Base-by-base conservation (phyloP, 2,113 vertebrate species). In the Brachionichthys hirsutus region DNA sequence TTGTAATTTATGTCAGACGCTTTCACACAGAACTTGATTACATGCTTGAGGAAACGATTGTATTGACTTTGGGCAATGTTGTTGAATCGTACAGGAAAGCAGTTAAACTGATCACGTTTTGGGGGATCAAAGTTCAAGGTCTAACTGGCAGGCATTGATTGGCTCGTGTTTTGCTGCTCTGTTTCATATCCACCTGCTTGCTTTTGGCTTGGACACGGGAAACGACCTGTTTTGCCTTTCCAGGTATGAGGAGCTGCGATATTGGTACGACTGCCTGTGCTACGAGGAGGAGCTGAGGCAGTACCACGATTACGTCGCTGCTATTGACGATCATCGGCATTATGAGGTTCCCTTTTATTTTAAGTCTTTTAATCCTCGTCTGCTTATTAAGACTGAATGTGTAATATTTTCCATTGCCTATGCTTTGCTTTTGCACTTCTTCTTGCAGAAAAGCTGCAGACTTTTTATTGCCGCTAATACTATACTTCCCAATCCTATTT, bases 191-290 rank as follows among this genome's bases (percentile, higher is more conserved):
- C 24, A 30, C 8, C 24, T 30, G 8, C 24, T 30, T 30, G 24
- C 8, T 30, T 30, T 30, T 30, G 24, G 8, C 24, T 30, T 30
- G 24, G 8, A 30, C 24, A 30, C 8, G 4, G 24, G 24, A 30
- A 30, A 30, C 3, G 24, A 8, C 24, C 24, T 3, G 8, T 53
- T 17, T 14, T 60, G 34, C 14, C 20, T 9, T 48, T 55, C 0
- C 71, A 93, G 92, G 51, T 93, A 91, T 22, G 91, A 93, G 70
- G 92, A 93, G 30, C 75, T 92, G 75, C 88, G 90, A 13, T 92
- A 91, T 77, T 92, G 92, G 92, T 91, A 92, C 8, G 90, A 92
- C 70, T 92, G 88, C 46, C 70, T 91, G 57, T 89, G 88, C 70
- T 91, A 91, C 43, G 88, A 92, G 51, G 92, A 92, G 59, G 88